Conservation (phyloP, 2,888 invertebrate species). For the Macropis europaea region DNA sequence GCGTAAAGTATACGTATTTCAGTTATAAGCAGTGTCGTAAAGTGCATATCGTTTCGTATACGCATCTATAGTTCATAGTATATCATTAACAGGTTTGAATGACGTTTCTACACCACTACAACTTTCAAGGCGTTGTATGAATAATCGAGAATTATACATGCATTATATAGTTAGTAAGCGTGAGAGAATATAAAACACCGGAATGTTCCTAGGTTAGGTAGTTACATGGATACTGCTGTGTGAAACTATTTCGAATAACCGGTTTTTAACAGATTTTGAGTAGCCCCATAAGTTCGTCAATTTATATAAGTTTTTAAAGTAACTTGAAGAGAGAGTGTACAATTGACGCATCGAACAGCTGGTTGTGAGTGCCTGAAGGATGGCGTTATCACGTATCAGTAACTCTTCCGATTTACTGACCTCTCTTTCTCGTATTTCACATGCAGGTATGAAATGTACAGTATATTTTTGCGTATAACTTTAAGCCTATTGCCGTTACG, state of each 20-base stretch:
- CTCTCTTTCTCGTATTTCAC: conserved; percentile 49
- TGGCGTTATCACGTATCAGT: conserved; percentile 64
- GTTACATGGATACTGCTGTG: background rate
- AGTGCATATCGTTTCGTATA: no score
- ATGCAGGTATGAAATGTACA: conserved; percentile 57
- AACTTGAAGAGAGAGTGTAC: background rate
- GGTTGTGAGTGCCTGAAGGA: conserved; percentile 16
- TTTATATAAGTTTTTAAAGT: background rate
- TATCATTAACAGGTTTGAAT: conserved; percentile 25
- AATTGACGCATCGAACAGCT: background rate
- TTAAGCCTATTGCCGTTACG: background rate
- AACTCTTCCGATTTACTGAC: conserved; percentile 49
- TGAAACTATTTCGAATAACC: background rate
- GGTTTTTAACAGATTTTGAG: background rate
- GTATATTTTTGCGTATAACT: background rate
- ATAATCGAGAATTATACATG: background rate
- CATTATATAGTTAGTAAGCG: background rate
- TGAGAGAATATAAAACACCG: background rate
- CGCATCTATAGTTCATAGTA: no score
- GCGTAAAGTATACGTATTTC: no score
- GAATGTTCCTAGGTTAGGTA: conserved; percentile 3
- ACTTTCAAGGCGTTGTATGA: background rate
- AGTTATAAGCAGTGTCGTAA: no score
- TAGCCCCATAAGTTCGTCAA: no score
- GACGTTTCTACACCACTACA: background rate